Base-by-base conservation (phyloP, 2,113 vertebrate genomes). In the Zingel zingel region DNA sequence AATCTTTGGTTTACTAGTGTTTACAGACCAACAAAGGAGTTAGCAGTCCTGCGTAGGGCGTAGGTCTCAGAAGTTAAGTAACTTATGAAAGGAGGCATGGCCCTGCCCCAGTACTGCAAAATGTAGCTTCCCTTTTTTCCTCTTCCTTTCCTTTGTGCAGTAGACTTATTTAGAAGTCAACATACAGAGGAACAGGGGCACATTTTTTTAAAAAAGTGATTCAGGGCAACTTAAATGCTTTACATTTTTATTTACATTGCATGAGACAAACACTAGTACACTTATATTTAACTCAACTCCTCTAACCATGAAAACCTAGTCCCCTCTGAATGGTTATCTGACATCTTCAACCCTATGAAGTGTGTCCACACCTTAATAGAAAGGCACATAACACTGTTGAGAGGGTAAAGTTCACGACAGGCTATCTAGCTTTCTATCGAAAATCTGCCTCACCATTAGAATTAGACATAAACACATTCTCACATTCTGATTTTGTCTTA, bases 71-170 rank as follows among this genome's bases (percentile, higher is more conserved):
- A 65, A 71, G 66, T 72, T 74, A 56, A 47, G 33, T 33, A 14
- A 67, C 50, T 91, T 84, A 64, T 65, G 18, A 77, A 89, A 88
- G 68, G n/a, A 77, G 62, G 23, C 57, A 48, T 51, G 74, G 81
- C 59, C 14, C 27, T 33, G 66, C 23, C 84, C 75, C 56, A 78
- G 43, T 25, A 62, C 12, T 71, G 27, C 45, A 51, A 63, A 59
- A 72, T 62, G 43, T 11, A 58, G 47, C 69, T 16, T 33, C 64
- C 43, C 21, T 30, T 63, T 33, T 39, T 56, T 45, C 73, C 6
- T 45, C 16, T 62, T 70, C 3, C 8, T 59, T 82, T 72, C 27
- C 50, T 56, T 61, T 30, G 57, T 43, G 39, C 9, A 43, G 39
- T 25, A 80, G 30, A 76, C 79, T 74, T 6, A 25, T 67, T 74